Evolutionary conservation across 2,797 vertebrate species (phyloP), one percentile per base, ranked within the genome.

Genomic region (Gymnoscopelus braueri): DNA sequence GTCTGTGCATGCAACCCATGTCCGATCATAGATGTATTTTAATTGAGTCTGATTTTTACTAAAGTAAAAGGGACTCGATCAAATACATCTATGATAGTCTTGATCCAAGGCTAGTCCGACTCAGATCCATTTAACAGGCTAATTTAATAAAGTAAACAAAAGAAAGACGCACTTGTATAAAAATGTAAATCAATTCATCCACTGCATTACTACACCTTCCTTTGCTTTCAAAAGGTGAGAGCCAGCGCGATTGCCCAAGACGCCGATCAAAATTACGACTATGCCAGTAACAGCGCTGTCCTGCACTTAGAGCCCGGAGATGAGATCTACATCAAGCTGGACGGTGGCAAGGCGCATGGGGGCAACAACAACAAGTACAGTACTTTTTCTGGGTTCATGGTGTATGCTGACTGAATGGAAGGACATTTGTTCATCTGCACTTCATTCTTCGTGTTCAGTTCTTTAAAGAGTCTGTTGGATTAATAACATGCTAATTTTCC

Each of bases 331-430:
- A 97, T 99, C 87, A 99, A 99, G 84, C 91, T 99, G 89, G 98
- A 99, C 65, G 98, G 98, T 2, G 97, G 98, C 13, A 99, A 99
- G 92, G 98, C 97, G 47, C 98, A 99, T 0, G 98, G 98, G 60
- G 98, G 98, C 47, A 99, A 99, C 94, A 99, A 98, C 94, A 99
- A 99, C 95, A 99, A 99, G 94, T 99, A 99, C 93, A 99, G 98
- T 96, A 99, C 98, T 44, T 99, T 98, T 92, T 97, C 98, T 79
- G 98, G 98, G 92, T 99, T 99, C 95, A 98, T 99, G 94, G 91
- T 99, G 93, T 99, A 98, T 70, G 97, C 97, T 10, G 98, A 99
- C 85, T 99, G 95, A 98, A 72, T 12, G 39, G 26, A 14, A 49
- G 26, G 2, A 24, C 66, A n/a, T 39, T 7, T 8, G 62, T 61